phyloP scores from a whole-genome alignment of 2,888 invertebrate species.

The Hololepta plana region DNA sequence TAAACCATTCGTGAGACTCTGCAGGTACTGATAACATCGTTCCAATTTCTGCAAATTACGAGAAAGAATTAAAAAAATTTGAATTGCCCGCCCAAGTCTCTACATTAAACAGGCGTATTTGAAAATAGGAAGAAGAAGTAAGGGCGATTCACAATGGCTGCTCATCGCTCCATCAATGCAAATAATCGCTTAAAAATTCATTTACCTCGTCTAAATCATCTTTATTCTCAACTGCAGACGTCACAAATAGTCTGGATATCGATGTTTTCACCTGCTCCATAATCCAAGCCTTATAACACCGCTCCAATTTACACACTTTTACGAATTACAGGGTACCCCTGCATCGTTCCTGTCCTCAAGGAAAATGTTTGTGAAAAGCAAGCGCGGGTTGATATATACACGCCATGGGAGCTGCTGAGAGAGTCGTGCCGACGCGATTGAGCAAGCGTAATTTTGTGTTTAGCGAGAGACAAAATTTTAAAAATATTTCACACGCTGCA shows the following conservation, averaged over 20 bases:
- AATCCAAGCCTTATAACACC: conserved; percentile 29
- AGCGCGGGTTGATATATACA: conserved; percentile 29
- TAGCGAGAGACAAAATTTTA: too few species aligned
- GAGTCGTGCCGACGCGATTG: conserved; percentile 15
- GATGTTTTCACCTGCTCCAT: conserved; percentile 40
- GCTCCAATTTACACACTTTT: conserved; percentile 37
- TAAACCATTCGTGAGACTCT: conserved; percentile 60
- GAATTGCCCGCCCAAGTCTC: conserved; percentile 21
- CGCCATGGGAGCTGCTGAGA: conserved; percentile 17
- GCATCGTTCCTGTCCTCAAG: conserved; percentile 38
- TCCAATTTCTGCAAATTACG: conserved; percentile 66
- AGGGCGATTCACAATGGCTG: conserved; percentile 33
- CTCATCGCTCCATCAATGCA: conserved; percentile 30
- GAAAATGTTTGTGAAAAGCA: conserved; percentile 30
- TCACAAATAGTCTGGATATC: conserved; percentile 61
- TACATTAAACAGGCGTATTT: too few species aligned
- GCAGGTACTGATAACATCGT: conserved; percentile 60
- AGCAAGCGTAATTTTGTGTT: conserved; percentile 11
- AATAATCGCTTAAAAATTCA: conserved; percentile 13
- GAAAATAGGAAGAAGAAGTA: conserved; percentile 24
- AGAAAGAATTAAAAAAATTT: conserved; percentile 14
- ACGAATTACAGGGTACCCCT: conserved; percentile 36
- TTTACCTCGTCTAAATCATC: conserved; percentile 83
- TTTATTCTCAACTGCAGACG: conserved; percentile 70
- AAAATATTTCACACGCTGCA: too few species aligned